phyloP scores from a whole-genome alignment of 2,888 invertebrate genomes.

The Ganaspis brasiliensis region DNA sequence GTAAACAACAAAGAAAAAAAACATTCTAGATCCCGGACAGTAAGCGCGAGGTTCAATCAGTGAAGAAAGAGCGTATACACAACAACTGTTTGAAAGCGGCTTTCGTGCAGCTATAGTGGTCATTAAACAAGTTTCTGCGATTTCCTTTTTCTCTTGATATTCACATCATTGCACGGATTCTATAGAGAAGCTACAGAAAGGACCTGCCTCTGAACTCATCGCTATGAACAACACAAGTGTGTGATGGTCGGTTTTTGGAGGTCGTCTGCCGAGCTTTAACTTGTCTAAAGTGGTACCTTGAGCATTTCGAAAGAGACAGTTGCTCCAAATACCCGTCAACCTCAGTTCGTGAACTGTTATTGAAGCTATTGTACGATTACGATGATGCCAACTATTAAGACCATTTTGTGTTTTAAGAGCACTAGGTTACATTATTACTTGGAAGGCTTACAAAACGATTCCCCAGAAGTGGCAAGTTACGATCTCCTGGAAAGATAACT shows the following conservation, averaged over 20 bases:
- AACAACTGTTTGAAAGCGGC: slow-evolving; percentile 37
- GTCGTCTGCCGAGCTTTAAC: slow-evolving; percentile 50
- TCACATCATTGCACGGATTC: slow-evolving; percentile 17
- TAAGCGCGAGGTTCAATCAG: slow-evolving; percentile 36
- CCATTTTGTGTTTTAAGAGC: slow-evolving; percentile 28
- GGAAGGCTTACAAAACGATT: slow-evolving; percentile 17
- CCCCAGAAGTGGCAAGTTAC: slow-evolving; percentile 25
- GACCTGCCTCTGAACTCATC: no score
- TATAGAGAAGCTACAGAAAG: no score
- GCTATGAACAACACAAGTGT: slow-evolving; percentile 13
- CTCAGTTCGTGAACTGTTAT: background rate
- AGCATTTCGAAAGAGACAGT: slow-evolving; percentile 1
- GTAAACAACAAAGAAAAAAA: slow-evolving; percentile 18
- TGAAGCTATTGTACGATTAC: slow-evolving; percentile 7
- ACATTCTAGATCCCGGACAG: slow-evolving; percentile 23
- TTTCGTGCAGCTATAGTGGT: slow-evolving; percentile 50
- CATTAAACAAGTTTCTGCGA: slow-evolving; percentile 50
- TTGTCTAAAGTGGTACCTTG: slow-evolving; percentile 48
- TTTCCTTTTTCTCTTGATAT: slow-evolving; percentile 44
- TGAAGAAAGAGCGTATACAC: slow-evolving; percentile 33
- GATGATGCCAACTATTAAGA: slow-evolving; percentile 20
- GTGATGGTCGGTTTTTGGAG: no score
- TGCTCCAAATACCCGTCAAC: background rate
- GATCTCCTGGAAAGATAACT: slow-evolving; percentile 28
- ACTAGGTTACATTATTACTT: slow-evolving; percentile 35